Conservation (phyloP, 37 sponge, comb jelly and placozoan genomes). For the Oopsacas minuta region DNA sequence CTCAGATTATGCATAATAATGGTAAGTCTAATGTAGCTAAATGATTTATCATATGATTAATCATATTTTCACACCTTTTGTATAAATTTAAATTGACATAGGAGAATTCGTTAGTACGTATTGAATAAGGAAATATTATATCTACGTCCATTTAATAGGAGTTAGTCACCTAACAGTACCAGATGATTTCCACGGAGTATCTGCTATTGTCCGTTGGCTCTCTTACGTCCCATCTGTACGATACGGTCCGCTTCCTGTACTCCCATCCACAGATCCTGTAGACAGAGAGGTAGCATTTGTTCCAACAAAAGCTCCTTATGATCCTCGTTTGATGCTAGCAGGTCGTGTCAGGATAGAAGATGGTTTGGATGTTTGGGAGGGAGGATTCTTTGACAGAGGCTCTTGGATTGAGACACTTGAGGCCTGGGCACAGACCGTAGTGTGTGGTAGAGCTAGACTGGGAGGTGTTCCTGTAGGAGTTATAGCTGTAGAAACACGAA, state of each 20-base stretch:
- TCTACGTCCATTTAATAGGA: constrained; percentile 26
- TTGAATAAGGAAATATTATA: too few species aligned
- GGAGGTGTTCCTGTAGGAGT: constrained; percentile 96
- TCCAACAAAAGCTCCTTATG: constrained; percentile 77
- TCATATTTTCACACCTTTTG: too few species aligned
- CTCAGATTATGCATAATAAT: constrained; percentile 92
- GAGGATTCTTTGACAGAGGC: constrained; percentile 87
- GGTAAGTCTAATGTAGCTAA: too few species aligned
- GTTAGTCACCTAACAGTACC: constrained; percentile 75
- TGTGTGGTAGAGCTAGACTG: constrained; percentile 84
- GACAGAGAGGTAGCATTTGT: constrained; percentile 51
- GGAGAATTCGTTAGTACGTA: too few species aligned
- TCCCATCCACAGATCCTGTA: constrained; percentile 53
- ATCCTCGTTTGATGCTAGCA: constrained; percentile 73
- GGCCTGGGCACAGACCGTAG: constrained; percentile 92
- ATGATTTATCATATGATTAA: too few species aligned
- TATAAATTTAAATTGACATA: too few species aligned
- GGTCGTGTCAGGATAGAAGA: constrained; percentile 36
- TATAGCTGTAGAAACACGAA: constrained; percentile 88
- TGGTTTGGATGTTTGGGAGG: constrained; percentile 43
- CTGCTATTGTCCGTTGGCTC: constrained; percentile 67
- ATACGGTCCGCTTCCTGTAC: constrained; percentile 39
- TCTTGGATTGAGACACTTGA: constrained; percentile 70
- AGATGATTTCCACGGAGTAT: constrained; percentile 74
- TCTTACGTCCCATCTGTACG: constrained; percentile 54